phyloP scores from a whole-genome alignment of 2,113 vertebrate genomes.

The Vulpes lagopus region DNA sequence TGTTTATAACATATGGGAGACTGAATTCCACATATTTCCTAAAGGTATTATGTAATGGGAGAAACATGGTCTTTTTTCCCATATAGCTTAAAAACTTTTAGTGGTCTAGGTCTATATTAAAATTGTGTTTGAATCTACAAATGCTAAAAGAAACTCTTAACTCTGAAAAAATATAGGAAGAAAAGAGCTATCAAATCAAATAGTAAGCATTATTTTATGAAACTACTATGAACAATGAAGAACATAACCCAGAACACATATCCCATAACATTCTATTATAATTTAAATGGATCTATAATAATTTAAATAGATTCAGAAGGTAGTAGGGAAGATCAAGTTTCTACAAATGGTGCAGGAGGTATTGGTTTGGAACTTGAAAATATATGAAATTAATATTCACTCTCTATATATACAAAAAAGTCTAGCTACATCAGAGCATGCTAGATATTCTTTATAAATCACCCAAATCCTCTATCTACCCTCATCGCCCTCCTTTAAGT shows the following conservation, averaged over 20 bases:
- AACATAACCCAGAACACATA: neutral
- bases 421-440: neutral
- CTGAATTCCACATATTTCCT: neutral
- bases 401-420: neutral
- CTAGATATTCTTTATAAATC: neutral
- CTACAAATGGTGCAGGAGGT: neutral
- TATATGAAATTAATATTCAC: neutral
- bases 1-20: neutral
- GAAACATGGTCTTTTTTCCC: neutral
- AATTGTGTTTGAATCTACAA: neutral
- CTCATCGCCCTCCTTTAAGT: neutral
- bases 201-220: conserved; percentile 38
- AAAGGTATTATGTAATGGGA: neutral
- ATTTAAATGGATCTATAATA: neutral
- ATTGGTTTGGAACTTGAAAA: neutral
- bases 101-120: neutral
- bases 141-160: neutral
- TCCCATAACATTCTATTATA: neutral
- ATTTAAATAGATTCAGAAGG: neutral
- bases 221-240: neutral
- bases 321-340: neutral
- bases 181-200: neutral
- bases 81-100: neutral
- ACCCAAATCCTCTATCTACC: neutral
- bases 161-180: neutral